Conservation (phyloP, 1,140 invertebrate species). For the Macrobrachium rosenbergii region DNA sequence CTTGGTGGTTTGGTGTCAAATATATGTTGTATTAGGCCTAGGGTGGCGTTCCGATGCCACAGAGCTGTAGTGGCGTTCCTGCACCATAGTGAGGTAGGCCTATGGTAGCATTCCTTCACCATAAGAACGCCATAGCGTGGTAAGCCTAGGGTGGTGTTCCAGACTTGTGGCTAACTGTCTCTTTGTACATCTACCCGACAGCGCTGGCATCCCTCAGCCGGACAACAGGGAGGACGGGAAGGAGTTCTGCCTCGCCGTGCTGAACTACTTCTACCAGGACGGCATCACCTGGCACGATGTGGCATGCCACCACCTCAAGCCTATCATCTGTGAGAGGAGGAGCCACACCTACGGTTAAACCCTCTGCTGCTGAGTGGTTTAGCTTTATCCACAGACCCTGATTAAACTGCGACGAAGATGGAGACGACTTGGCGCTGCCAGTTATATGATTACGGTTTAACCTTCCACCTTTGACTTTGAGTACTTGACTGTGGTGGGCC, state of each 20-base stretch:
- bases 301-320: neutral
- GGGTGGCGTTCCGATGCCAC: too few relatives aligned
- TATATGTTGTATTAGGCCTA: too few relatives aligned
- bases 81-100: neutral
- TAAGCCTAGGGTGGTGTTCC: neutral
- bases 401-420: too few relatives aligned
- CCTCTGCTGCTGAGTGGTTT: neutral
- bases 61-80: neutral
- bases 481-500: too few relatives aligned
- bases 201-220: conserved; percentile 81
- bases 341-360: neutral
- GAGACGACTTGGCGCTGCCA: too few relatives aligned
- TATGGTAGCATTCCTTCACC: neutral
- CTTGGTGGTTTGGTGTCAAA: too few relatives aligned
- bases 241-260: conserved; percentile 83
- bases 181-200: conserved; percentile 63
- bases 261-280: conserved; percentile 75
- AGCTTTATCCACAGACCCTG: too few relatives aligned
- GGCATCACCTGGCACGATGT: neutral
- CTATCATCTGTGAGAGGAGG: neutral
- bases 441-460: too few relatives aligned
- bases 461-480: too few relatives aligned
- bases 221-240: conserved; percentile 83
- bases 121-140: too few relatives aligned
- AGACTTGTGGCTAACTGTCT: neutral